A percentile compares a stretch with the other conserved stretches of the same genome.
These are phyloP conservation scores for Henicopernis longicauda DNA, from an alignment of 2,113 vertebrate species.

Conservation along the genomic window DNA sequence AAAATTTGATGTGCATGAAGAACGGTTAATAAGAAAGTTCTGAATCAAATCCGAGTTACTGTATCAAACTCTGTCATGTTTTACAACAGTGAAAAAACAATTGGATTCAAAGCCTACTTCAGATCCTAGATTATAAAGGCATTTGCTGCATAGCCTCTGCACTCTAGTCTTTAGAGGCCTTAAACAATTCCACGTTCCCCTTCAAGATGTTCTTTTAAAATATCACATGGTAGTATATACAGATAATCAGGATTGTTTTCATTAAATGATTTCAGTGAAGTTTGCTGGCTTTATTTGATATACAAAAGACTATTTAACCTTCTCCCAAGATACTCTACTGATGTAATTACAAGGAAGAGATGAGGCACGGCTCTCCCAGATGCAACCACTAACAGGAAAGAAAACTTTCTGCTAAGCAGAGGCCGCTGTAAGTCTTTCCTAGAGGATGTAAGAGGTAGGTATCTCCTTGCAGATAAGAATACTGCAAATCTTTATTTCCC, in stretches of 20 bases:
- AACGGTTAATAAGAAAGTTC: conserved; percentile 57
- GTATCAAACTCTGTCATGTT: conserved; percentile 45
- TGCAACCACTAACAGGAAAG: background rate
- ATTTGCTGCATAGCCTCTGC: conserved; percentile 38
- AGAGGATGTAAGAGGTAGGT: background rate
- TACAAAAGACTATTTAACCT: conserved; percentile 66
- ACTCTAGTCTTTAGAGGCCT: conserved; percentile 54
- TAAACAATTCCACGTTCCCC: conserved; percentile 49
- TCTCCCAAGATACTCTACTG: conserved; percentile 43
- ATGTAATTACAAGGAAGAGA: conserved; percentile 58
- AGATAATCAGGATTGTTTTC: conserved; percentile 60
- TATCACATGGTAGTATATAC: conserved; percentile 28
- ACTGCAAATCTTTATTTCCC: background rate
- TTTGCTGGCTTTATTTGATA: conserved; percentile 61
- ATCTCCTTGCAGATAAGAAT: background rate
- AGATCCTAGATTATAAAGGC: conserved; percentile 56
- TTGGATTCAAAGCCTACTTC: conserved; percentile 43
- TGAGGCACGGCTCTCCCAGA: background rate
- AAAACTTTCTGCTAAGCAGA: conserved; percentile 22
- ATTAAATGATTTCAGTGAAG: conserved; percentile 57
- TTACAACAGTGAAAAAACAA: conserved; percentile 50
- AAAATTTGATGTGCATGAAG: conserved; percentile 60
- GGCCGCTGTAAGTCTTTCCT: background rate
- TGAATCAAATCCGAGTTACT: conserved; percentile 34
- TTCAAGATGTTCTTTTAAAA: conserved; percentile 60